These are phyloP conservation scores for Cecropterus lyciades DNA, from an alignment of 1,140 invertebrate genomes.

Conservation along the genomic window DNA sequence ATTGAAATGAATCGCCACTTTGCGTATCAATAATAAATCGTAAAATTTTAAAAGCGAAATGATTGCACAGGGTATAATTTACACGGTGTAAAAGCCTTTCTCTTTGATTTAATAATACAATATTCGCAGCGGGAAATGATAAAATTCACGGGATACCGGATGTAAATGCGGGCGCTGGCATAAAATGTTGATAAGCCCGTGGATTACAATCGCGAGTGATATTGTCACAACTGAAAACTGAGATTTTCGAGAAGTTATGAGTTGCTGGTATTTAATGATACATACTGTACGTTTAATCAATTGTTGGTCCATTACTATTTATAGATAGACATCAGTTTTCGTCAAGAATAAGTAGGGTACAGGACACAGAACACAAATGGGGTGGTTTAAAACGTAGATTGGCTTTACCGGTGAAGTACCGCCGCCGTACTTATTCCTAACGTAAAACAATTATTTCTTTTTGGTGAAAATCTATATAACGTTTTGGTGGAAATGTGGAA, in stretches of 20 bases:
- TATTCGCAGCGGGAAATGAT: slow-evolving; percentile 31
- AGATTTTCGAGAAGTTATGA: background rate
- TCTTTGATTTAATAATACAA: slow-evolving; percentile 34
- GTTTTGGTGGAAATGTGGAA: too few species aligned
- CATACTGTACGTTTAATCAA: background rate
- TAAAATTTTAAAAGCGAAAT: slow-evolving; percentile 25
- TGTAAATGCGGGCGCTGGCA: slow-evolving; percentile 29
- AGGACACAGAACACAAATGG: too few species aligned
- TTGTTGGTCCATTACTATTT: too few species aligned
- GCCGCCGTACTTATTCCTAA: too few species aligned
- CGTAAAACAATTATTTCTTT: too few species aligned
- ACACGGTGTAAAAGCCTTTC: slow-evolving; percentile 26
- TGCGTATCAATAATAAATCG: slow-evolving; percentile 25
- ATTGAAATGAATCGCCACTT: background rate
- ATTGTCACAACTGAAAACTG: slow-evolving; percentile 1
- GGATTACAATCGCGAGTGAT: slow-evolving; percentile 13
- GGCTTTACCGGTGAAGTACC: too few species aligned
- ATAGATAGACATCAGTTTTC: too few species aligned
- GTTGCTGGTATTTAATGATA: too few species aligned
- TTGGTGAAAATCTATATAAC: too few species aligned
- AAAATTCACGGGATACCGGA: slow-evolving; percentile 27
- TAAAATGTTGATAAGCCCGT: slow-evolving; percentile 27
- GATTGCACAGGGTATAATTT: slow-evolving; percentile 19
- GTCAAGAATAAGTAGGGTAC: too few species aligned
- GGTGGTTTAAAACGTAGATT: too few species aligned